Conservation (phyloP, 2,113 vertebrate species). For the Cheilinus undulatus region DNA sequence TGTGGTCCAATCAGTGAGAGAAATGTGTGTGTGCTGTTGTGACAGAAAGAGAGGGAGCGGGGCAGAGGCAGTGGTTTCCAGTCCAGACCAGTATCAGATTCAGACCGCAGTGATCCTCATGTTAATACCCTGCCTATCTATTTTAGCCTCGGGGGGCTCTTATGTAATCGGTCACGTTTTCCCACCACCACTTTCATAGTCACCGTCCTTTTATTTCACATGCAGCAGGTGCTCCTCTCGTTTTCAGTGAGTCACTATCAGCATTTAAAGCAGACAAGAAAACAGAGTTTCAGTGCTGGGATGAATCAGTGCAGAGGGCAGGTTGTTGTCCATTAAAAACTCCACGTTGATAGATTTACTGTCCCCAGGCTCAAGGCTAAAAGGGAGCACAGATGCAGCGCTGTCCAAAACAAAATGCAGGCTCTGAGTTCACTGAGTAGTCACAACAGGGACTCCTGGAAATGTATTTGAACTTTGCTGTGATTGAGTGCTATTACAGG, state of each 20-base stretch:
- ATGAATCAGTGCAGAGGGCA: conserved; percentile 13
- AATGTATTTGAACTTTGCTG: conserved; percentile 2
- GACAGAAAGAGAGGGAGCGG: conserved; percentile 7
- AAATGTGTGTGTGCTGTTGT: conserved; percentile 1
- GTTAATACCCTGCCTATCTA: conserved; percentile 64
- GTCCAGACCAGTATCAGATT: conserved; percentile 61
- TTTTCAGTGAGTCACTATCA: conserved; percentile 6
- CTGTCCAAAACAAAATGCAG: not conserved
- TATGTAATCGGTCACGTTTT: conserved; percentile 67
- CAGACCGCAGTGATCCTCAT: conserved; percentile 62
- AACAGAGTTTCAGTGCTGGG: not conserved
- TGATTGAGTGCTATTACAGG: not conserved
- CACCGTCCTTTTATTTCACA: conserved; percentile 46
- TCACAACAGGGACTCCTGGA: not conserved
- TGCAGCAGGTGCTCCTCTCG: conserved; percentile 51
- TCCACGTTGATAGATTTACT: conserved; percentile 21
- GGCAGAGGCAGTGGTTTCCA: conserved; percentile 20
- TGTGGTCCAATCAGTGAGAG: conserved; percentile 11
- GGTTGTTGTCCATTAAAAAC: not conserved
- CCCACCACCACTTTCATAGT: conserved; percentile 41
- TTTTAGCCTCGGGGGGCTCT: conserved; percentile 64
- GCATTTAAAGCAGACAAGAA: conserved; percentile 34
- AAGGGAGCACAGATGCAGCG: not conserved
- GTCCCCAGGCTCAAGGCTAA: not conserved
- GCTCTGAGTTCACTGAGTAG: not conserved